phyloP scores from a whole-genome alignment of 2,113 vertebrate species.

The Apaloderma vittatum region DNA sequence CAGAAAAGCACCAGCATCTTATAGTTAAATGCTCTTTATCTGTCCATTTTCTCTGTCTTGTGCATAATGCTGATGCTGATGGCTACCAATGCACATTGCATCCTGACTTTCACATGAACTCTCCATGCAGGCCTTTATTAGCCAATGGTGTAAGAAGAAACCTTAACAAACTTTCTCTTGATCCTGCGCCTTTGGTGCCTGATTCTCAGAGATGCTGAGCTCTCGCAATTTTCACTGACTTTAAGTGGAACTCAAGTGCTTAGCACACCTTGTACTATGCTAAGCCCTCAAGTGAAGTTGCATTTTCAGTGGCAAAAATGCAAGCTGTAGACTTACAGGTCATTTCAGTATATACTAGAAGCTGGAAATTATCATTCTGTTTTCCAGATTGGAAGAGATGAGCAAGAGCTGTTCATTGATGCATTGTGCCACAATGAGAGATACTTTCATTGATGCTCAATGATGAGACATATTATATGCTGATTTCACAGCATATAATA shows the following conservation, averaged over 20 bases:
- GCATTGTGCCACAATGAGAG: not conserved
- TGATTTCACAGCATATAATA: not conserved
- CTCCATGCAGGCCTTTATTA: not conserved
- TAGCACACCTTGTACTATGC: not conserved
- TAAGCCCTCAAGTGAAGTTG: not conserved
- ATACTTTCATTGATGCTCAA: not conserved
- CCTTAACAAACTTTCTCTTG: not conserved
- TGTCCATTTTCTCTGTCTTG: not conserved
- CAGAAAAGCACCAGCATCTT: slow-evolving; percentile 6
- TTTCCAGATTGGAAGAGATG: not conserved
- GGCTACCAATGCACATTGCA: not conserved
- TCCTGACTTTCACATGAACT: not conserved
- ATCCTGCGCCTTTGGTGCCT: fast-evolving
- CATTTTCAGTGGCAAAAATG: not conserved
- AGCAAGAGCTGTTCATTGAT: not conserved
- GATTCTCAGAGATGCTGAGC: not conserved
- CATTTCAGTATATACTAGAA: not conserved
- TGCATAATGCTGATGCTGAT: not conserved
- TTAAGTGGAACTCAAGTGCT: not conserved
- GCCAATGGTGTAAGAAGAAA: not conserved
- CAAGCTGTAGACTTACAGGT: not conserved
- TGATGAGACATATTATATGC: not conserved
- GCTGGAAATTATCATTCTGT: not conserved
- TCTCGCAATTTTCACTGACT: not conserved
- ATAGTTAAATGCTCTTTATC: not conserved